These are phyloP conservation scores for Thyatira batis DNA, from an alignment of 2,888 invertebrate genomes.

Conservation along the genomic window DNA sequence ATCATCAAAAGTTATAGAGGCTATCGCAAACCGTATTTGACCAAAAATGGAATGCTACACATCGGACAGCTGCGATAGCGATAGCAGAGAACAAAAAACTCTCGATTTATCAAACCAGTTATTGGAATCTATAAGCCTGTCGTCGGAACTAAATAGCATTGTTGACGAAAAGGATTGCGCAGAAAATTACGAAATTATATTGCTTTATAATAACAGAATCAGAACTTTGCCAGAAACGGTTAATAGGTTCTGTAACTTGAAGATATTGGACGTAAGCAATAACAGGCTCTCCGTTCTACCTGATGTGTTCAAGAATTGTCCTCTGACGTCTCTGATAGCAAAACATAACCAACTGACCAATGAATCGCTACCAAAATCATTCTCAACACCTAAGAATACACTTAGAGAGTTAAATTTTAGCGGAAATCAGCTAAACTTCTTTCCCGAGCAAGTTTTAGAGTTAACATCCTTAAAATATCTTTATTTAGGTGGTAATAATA, in stretches of 20 bases:
- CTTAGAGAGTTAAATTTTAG: conserved; percentile 96
- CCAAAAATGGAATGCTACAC: conserved; percentile 89
- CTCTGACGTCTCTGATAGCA: conserved; percentile 90
- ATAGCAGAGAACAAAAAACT: conserved; percentile 86
- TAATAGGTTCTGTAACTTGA: conserved; percentile 87
- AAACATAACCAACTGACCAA: conserved; percentile 94
- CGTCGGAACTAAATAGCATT: conserved; percentile 82
- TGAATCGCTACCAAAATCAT: conserved; percentile 93
- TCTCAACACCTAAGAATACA: conserved; percentile 83
- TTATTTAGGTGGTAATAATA: conserved; percentile 94
- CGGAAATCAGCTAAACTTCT: conserved; percentile 91
- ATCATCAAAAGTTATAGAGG: conserved; percentile 28
- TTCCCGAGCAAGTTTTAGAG: conserved; percentile 94
- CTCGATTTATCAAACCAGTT: conserved; percentile 83
- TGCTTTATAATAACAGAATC: conserved; percentile 94
- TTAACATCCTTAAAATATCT: conserved; percentile 89
- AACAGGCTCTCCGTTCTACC: conserved; percentile 91
- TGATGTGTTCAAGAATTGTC: conserved; percentile 88
- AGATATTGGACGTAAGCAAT: conserved; percentile 92
- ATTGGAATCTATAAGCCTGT: conserved; percentile 83
- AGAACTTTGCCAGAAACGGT: conserved; percentile 85
- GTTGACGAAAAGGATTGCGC: conserved; percentile 83
- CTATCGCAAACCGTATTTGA: conserved; percentile 20
- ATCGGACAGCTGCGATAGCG: conserved; percentile 92
- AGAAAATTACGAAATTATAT: conserved; percentile 86